Conservation (phyloP, 2,797 vertebrate species). For the Tapera naevia region DNA sequence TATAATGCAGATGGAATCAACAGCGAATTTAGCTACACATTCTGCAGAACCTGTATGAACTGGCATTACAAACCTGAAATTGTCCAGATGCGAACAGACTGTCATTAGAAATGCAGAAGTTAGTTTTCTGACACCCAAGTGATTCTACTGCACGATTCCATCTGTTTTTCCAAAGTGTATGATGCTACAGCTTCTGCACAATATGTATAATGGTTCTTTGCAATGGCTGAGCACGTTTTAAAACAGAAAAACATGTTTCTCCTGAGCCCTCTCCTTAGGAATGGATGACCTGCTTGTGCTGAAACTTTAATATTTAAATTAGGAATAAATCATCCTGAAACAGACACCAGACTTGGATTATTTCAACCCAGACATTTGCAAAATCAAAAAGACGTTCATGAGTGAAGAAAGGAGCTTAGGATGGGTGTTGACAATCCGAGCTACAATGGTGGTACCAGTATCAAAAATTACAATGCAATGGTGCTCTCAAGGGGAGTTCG, state of each 20-base stretch:
- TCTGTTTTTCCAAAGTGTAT: conserved; percentile 8
- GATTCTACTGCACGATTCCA: background rate
- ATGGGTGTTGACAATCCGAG: background rate
- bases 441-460: background rate
- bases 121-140: conserved; percentile 9
- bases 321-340: conserved; percentile 11
- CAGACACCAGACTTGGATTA: background rate
- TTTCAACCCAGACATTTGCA: background rate
- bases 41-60: background rate
- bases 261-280: background rate
- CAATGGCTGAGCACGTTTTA: background rate
- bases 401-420: background rate
- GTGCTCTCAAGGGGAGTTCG: background rate
- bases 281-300: background rate
- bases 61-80: background rate
- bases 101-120: conserved; percentile 7
- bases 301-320: conserved; percentile 19
- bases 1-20: background rate
- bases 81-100: background rate
- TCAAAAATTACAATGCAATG: background rate
- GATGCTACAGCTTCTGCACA: background rate
- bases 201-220: background rate
- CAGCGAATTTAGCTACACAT: background rate
- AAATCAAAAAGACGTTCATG: background rate
- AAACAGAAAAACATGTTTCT: conserved; percentile 22